These are phyloP conservation scores for Rhodeus uyekii DNA, from an alignment of 2,797 vertebrate species.

Conservation along the genomic window DNA sequence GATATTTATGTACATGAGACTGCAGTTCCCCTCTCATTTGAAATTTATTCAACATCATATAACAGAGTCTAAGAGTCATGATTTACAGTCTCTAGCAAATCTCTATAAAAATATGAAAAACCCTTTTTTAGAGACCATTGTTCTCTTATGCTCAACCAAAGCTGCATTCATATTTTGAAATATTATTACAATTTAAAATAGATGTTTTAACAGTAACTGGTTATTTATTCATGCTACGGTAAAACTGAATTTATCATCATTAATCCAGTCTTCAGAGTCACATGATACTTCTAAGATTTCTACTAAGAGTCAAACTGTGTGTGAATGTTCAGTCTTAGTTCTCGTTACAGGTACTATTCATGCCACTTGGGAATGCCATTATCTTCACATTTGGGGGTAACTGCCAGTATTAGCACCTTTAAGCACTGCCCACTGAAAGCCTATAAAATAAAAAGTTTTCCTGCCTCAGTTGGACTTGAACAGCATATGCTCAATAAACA, in stretches of 20 bases:
- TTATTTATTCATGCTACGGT: neutral
- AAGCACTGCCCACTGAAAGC: too few species aligned
- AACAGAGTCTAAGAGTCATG: neutral
- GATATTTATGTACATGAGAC: neutral
- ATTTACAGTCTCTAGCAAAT: neutral
- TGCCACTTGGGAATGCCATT: too few species aligned
- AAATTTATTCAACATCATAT: neutral
- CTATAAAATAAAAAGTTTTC: too few species aligned
- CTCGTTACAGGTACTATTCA: too few species aligned
- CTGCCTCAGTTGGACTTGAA: too few species aligned
- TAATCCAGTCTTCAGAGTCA: neutral
- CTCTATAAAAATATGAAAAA: neutral
- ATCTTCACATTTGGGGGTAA: too few species aligned
- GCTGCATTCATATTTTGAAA: neutral
- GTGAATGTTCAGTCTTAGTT: too few species aligned
- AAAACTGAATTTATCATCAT: neutral
- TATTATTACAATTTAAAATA: neutral
- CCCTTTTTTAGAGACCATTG: too few species aligned
- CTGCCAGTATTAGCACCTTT: too few species aligned
- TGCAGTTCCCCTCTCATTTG: neutral
- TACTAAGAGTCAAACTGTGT: too few species aligned
- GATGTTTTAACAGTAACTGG: neutral
- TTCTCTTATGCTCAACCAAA: neutral
- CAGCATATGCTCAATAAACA: too few species aligned
- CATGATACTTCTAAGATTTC: too few species aligned